These are phyloP conservation scores for Amniataba percoides DNA, from an alignment of 2,797 vertebrate species.

Conservation along the genomic window DNA sequence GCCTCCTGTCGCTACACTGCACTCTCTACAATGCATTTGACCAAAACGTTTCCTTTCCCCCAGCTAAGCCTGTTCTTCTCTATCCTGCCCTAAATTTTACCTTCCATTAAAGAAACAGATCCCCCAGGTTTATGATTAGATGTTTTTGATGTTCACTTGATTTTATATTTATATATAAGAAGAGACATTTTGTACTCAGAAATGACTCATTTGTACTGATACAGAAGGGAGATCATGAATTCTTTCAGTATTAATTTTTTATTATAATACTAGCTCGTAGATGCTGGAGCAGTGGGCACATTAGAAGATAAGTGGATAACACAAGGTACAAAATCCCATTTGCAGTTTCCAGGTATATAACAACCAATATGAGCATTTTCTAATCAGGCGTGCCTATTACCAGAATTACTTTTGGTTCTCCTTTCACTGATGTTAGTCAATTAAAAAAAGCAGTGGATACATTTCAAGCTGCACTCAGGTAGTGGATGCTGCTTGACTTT, in stretches of 20 bases:
- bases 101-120: slow-evolving; percentile 76
- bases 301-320: background rate
- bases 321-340: background rate
- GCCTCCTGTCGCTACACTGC: slow-evolving; percentile 62
- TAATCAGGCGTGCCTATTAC: too few species aligned
- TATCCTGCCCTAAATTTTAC: slow-evolving; percentile 74
- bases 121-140: slow-evolving; percentile 65
- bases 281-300: background rate
- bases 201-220: slow-evolving; percentile 1
- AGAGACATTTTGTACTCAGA: slow-evolving; percentile 32
- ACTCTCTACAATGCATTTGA: slow-evolving; percentile 68
- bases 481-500: background rate
- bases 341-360: background rate
- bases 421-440: background rate
- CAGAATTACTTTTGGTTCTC: background rate
- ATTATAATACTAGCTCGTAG: background rate
- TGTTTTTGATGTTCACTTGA: slow-evolving; percentile 63
- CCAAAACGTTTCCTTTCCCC: slow-evolving; percentile 68
- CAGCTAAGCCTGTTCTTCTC: slow-evolving; percentile 65
- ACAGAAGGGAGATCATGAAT: background rate
- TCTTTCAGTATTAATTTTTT: background rate
- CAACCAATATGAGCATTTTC: background rate
- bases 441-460: background rate
- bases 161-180: slow-evolving; percentile 46
- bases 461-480: background rate